Base-by-base conservation (phyloP, 2,888 invertebrate species). In the Drosophila neutralis region DNA sequence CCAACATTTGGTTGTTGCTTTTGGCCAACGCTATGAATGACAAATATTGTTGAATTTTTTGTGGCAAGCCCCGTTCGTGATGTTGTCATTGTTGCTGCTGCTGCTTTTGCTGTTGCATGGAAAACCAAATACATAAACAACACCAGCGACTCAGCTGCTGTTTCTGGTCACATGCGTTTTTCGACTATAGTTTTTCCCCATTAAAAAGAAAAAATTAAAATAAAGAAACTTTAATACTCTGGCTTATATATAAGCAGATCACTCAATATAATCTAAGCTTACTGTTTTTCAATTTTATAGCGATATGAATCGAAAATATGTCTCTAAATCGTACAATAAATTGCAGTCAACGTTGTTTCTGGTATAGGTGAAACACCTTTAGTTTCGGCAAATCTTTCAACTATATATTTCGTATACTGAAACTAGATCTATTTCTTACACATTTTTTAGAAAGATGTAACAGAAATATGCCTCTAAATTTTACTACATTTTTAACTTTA, bases 81-180 rank as follows among this genome's bases (percentile, higher is more conserved):
- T 74, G 56, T 65, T 63, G 56, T 53, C 67, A 42, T 66, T 69
- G 62, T 63, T 63, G 66, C 54, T 69, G 64, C 56, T 66, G 62
- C 54, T 60, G 49, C 61, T 70, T 52, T 56, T 82, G 63, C 69
- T 80, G 68, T 65, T 80, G 72, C 81, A 81, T 53, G 72, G 64
- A 74, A 87, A 83, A 68, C 70, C 87, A 83, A 86, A 83, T 69
- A 86, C 78, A 86, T 73, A 83, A 69, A 76, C 66, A 80, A 78
- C 76, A 68, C 75, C 76, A 69, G 27, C 64, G 66, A 80, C 76
- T 69, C 63, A 54, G 69, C 64, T 66, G 56, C 62, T 65, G 64
- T 69, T 73, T 62, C 60, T 73, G 53, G 65, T 42, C 69, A 45
- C 49, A 52, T 57, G 56, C 40, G 54, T 65, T 71, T 62, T 59